phyloP scores from a whole-genome alignment of 2,888 invertebrate species.

The Melieria crassipennis region DNA sequence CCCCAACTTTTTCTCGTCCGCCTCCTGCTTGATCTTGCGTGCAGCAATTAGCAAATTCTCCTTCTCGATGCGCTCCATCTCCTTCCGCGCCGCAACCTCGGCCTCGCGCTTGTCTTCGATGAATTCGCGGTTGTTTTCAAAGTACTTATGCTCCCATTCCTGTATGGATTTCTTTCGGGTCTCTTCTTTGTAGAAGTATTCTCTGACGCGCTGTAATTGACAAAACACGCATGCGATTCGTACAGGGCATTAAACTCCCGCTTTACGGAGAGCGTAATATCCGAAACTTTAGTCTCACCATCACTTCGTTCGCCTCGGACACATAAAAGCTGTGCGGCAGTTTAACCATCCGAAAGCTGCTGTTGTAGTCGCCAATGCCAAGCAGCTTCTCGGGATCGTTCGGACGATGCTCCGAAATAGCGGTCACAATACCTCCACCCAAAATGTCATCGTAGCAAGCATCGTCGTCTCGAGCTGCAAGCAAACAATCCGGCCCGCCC shows the following conservation, averaged over 20 bases:
- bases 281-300: slow-evolving; percentile 50
- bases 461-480: slow-evolving; percentile 61
- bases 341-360: slow-evolving; percentile 74
- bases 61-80: slow-evolving; percentile 65
- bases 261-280: too few species aligned
- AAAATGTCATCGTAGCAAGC: slow-evolving; percentile 76
- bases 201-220: slow-evolving; percentile 58
- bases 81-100: slow-evolving; percentile 68
- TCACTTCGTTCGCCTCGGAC: slow-evolving; percentile 65
- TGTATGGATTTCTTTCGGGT: slow-evolving; percentile 57
- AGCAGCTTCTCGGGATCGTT: slow-evolving; percentile 71
- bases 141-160: slow-evolving; percentile 73
- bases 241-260: too few species aligned
- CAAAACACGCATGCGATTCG: slow-evolving; percentile 41
- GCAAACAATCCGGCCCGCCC: not conserved
- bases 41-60: slow-evolving; percentile 49
- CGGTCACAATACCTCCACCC: slow-evolving; percentile 75
- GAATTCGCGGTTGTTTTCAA: slow-evolving; percentile 61
- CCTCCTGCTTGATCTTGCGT: slow-evolving; percentile 49
- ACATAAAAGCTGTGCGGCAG: slow-evolving; percentile 69
- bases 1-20: slow-evolving; percentile 42
- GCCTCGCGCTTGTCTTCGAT: slow-evolving; percentile 61
- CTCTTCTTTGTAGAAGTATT: slow-evolving; percentile 68
- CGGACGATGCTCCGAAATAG: slow-evolving; percentile 71
- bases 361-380: slow-evolving; percentile 76